Base-by-base conservation (phyloP, 2,113 vertebrate genomes). In the Macaca mulatta region DNA sequence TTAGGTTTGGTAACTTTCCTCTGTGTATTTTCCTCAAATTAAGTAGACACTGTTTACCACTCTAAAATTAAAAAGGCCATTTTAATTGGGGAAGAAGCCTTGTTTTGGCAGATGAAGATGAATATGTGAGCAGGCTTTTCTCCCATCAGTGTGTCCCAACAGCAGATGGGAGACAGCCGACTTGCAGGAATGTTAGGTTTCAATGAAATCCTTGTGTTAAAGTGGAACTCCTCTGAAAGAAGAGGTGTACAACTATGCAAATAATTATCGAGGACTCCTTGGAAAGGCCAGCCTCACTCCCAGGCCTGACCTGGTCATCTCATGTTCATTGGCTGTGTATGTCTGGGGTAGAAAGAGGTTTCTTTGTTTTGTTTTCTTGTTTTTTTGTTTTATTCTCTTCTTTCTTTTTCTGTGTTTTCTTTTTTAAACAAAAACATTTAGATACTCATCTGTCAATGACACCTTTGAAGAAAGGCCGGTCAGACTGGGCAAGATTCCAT, bases 341-440 rank as follows among this genome's bases (percentile, higher is more conserved):
- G 50, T 90, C 74, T 75, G 30, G 43, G 7, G 32, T 32, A 90
- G 82, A 96, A 94, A 97, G 89, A 64, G 50, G 84, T 90, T 96
- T 67, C 72, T 74, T 77, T 92, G 38, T 84, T 84, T 88, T 77
- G 27, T 85, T 88, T 91, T 92, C 70, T 69, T 89, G 64, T 87
- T 48, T 92, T 92, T 96, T 70, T 88, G 32, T 89, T 89, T 81
- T 87, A 48, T 93, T 90, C 50, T 87, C 40, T 69, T 72, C 69
- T 74, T 80, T n/a, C 64, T 78, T 95, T 45, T 77, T 72, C 61
- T 23, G 85, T 97, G 61, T 90, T 97, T 96, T 93, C 50, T 88
- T 90, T 96, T 96, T 95, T 52, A 97, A 97, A 88, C 88, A 97
- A 96, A 97, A 97, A 84, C 94, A 97, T 96, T 95, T 94, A 95